Evolutionary conservation across 1,140 invertebrate species (phyloP).

Genomic region (Chionoecetes opilio): DNA sequence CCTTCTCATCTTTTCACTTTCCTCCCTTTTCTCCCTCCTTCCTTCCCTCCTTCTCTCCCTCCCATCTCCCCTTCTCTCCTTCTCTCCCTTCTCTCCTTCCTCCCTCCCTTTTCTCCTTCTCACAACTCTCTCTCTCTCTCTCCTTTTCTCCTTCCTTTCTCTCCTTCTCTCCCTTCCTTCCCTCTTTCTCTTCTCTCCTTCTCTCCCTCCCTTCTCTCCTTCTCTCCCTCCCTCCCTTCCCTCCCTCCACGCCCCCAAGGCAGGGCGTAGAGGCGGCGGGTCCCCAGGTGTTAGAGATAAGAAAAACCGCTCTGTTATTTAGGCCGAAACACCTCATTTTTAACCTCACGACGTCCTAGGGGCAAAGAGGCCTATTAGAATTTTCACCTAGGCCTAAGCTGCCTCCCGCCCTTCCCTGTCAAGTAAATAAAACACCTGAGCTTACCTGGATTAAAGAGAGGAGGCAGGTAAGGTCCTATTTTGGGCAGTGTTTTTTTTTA

Average conservation of each 20-base stretch:
- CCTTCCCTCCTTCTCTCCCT: neutral
- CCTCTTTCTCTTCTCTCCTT: neutral
- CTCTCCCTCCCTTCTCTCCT: neutral
- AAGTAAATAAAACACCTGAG: neutral
- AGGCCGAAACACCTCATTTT: neutral
- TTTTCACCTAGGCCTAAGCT: neutral
- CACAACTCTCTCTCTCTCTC: neutral
- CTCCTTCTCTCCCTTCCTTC: neutral
- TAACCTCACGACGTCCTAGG: neutral
- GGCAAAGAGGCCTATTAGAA: neutral
- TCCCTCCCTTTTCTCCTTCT: neutral
- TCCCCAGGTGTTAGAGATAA: neutral
- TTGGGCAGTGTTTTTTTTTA: neutral
- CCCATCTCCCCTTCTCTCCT: too few species aligned
- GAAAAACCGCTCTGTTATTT: conserved; percentile 1
- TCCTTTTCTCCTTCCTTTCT: neutral
- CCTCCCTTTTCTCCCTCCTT: neutral
- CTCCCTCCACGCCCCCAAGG: neutral
- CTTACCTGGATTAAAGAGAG: neutral
- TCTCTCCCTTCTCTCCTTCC: neutral
- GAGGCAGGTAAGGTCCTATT: neutral
- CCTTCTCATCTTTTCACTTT: neutral
- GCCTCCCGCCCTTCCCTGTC: neutral
- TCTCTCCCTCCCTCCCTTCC: neutral
- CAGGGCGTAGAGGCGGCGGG: neutral